phyloP scores from a whole-genome alignment of 2,888 invertebrate species.

The Agrotis puta region DNA sequence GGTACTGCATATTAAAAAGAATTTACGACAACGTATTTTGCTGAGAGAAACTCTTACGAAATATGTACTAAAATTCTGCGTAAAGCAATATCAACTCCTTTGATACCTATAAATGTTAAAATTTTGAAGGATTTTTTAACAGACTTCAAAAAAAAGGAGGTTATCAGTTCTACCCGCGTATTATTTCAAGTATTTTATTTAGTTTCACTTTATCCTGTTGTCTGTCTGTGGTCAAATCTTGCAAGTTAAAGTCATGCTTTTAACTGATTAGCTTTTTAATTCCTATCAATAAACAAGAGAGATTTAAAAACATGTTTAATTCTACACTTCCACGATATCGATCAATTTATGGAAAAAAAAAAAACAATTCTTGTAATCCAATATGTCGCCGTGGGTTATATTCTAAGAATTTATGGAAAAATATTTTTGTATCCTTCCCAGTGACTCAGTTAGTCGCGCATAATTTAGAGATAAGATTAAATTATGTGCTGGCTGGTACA shows the following conservation, averaged over 20 bases:
- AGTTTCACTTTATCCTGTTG: too few species aligned
- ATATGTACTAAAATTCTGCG: neutral
- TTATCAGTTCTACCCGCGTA: too few species aligned
- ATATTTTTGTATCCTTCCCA: slow-evolving; percentile 15
- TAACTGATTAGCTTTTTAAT: too few species aligned
- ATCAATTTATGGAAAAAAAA: neutral
- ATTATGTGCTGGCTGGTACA: slow-evolving; percentile 31
- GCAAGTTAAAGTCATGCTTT: too few species aligned
- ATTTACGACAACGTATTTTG: neutral
- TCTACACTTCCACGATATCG: neutral
- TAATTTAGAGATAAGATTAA: slow-evolving; percentile 48
- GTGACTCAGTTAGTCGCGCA: slow-evolving; percentile 34
- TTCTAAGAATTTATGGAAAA: slow-evolving; percentile 34
- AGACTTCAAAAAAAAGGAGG: too few species aligned
- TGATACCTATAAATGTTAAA: neutral
- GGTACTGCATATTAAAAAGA: neutral
- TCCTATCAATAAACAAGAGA: too few species aligned
- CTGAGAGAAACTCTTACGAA: neutral
- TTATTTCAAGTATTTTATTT: too few species aligned
- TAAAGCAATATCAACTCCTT: neutral
- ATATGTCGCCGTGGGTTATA: neutral
- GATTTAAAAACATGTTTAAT: neutral
- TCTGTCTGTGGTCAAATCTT: too few species aligned
- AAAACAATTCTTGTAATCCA: slow-evolving; percentile 19
- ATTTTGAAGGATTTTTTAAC: neutral